phyloP scores from a whole-genome alignment of 2,797 vertebrate species.

The Pangasius mekongensis region DNA sequence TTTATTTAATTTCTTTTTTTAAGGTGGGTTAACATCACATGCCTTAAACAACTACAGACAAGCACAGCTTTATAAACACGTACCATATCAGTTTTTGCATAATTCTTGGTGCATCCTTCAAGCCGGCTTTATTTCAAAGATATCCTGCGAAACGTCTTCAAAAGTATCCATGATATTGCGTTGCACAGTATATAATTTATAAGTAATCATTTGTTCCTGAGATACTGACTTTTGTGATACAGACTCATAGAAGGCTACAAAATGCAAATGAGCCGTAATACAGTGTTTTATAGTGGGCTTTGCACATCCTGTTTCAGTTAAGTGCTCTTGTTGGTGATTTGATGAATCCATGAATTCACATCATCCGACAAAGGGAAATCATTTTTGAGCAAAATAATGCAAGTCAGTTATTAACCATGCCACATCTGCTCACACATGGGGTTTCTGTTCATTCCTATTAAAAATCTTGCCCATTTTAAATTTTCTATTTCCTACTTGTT shows the following conservation, averaged over 20 bases:
- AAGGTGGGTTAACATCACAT: background rate
- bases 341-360: background rate
- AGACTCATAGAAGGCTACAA: background rate
- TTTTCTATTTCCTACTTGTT: background rate
- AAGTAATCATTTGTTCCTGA: background rate
- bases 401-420: background rate
- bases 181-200: background rate
- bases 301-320: background rate
- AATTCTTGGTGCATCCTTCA: background rate
- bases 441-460: background rate
- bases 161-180: background rate
- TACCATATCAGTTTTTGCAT: background rate
- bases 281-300: background rate
- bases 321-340: background rate
- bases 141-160: background rate
- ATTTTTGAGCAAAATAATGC: background rate
- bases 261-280: background rate
- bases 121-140: background rate
- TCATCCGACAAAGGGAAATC: background rate
- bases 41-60: background rate
- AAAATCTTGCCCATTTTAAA: background rate
- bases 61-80: background rate
- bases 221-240: background rate
- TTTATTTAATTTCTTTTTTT: too few relatives aligned
- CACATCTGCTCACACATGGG: background rate